Evolutionary conservation across 2,797 vertebrate genomes (phyloP).

Genomic region (Galagoides demidoff): DNA sequence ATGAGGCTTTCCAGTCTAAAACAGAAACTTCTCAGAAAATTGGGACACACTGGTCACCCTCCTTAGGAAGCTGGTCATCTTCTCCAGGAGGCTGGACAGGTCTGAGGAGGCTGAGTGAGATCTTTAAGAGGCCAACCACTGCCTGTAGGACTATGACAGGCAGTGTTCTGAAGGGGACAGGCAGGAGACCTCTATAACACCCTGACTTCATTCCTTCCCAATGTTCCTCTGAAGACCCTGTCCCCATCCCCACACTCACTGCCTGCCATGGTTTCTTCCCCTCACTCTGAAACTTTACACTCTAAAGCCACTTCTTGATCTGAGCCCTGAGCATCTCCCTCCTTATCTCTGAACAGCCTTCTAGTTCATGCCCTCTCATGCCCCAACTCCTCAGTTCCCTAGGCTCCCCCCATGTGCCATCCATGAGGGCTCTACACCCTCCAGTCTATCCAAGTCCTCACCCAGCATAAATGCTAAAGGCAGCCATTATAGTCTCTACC

Average conservation of each 20-base stretch:
- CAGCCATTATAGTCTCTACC: too few species aligned
- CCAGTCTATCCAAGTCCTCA: background rate
- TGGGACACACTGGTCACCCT: background rate
- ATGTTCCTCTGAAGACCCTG: background rate
- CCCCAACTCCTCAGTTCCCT: background rate
- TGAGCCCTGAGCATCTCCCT: background rate
- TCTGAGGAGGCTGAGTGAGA: background rate
- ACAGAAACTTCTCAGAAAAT: background rate
- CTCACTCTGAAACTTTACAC: background rate
- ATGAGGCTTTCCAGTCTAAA: background rate
- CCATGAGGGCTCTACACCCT: background rate
- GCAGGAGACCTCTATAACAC: background rate
- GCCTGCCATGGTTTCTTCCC: background rate
- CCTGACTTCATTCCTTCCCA: background rate
- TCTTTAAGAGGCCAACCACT: background rate
- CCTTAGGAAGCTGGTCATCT: background rate
- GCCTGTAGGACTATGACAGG: background rate
- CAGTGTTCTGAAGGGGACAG: background rate
- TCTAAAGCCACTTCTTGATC: background rate
- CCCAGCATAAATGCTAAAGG: background rate
- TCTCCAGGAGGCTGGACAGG: background rate
- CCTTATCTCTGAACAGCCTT: background rate
- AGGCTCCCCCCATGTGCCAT: too few species aligned
- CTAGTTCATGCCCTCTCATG: fast-evolving
- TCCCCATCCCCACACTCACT: too few species aligned